Conservation (phyloP, 1,140 invertebrate species). For the Halyomorpha halys region DNA sequence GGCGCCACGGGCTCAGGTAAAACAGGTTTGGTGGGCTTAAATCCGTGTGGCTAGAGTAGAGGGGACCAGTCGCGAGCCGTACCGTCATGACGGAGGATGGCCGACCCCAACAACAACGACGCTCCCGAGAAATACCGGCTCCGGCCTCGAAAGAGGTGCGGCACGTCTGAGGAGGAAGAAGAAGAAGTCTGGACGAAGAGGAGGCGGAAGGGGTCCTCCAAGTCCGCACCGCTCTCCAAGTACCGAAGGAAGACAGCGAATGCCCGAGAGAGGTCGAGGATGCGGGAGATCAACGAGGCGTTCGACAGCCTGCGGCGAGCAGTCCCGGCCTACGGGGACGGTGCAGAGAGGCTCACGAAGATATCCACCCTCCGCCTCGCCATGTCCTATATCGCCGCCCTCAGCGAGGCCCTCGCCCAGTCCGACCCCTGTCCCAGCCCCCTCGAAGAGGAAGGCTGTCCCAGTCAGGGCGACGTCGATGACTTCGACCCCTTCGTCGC, state of each 20-base stretch:
- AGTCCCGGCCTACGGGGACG: conserved; percentile 46
- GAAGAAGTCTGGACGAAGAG: conserved; percentile 29
- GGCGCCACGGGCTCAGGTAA: not conserved
- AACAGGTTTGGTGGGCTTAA: conserved; percentile 7
- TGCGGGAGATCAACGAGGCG: conserved; percentile 80
- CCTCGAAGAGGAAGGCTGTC: no score
- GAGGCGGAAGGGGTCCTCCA: conserved; percentile 37
- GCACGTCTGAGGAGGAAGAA: conserved; percentile 24
- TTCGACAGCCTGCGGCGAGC: conserved; percentile 67
- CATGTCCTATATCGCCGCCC: conserved; percentile 73
- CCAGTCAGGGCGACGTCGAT: not conserved
- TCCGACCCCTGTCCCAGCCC: conserved; percentile 4
- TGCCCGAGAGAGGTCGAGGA: conserved; percentile 69
- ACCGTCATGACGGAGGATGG: not conserved
- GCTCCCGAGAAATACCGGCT: conserved; percentile 32
- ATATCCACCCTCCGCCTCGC: conserved; percentile 76
- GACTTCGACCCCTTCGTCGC: conserved; percentile 6
- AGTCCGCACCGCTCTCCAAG: conserved; percentile 74
- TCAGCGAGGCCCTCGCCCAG: conserved; percentile 38
- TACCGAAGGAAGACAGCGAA: conserved; percentile 83
- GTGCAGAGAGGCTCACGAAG: conserved; percentile 67
- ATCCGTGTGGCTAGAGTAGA: not conserved
- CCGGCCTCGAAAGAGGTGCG: conserved; percentile 28
- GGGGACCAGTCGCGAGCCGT: not conserved
- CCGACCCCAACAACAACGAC: conserved; percentile 30